Base-by-base conservation (phyloP, 30 jellyfish, hydroid and myxozoan species). In the Clytia hemisphaerica region DNA sequence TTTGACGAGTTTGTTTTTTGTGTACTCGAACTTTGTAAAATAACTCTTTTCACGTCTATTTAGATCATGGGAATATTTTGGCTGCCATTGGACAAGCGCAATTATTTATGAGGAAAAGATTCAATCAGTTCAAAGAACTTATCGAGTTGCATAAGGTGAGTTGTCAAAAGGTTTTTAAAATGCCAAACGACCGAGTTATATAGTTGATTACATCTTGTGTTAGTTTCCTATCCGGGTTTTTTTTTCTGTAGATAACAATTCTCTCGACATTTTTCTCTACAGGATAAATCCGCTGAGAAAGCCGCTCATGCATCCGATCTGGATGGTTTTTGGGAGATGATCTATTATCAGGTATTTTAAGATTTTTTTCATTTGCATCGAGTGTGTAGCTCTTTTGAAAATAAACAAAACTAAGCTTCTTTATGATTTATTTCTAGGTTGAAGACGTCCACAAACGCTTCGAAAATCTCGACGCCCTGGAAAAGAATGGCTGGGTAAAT, bases 301-400 rank as follows among this genome's bases (percentile, higher is more conserved):
- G 95, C 78, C 46, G 95, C 92, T 3, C 71, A 77, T 4, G 92
- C 95, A 1, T 45, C 95, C 6, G 95, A 83, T 61, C 71, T 83
- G 2, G 93, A 83, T 64, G 95, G 95, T 31, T 83, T 83, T 76
- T 83, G 95, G 95, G 92, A 75, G 15, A 83, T 83, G 95, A 63
- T 83, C 5, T 42, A 38, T 35, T 83, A 45, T 61, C 95, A 83
- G 87, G 95, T 83, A 27, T 54, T 61, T 48, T 24, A 57, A 7
- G 36, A 21, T 21, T 9, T n/a, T 0, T 21, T 3, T 9, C 49
- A 1, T 57, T 6, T 4, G 1, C 51, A 12, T 51, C 14, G 0
- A 57, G 70, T 37, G 29, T 3, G 4, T 12, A n/a, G 4, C 29
- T 57, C 14, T 1, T 21, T 0, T 57, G 0, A 0, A 6, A 57